phyloP scores from a whole-genome alignment of 2,797 vertebrate genomes.

The Hydrolagus colliei region DNA sequence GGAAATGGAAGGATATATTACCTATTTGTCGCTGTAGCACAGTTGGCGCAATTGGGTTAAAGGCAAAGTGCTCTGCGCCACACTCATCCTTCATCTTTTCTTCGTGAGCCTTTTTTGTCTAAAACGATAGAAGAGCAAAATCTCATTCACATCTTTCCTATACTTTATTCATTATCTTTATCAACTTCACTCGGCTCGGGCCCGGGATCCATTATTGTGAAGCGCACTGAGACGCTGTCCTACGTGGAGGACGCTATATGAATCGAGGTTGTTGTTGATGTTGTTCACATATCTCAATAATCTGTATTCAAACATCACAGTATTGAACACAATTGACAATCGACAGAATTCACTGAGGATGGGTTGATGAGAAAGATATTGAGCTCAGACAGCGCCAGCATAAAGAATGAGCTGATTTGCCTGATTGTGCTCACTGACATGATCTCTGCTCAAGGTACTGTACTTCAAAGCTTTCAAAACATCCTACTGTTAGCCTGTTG shows the following conservation, averaged over 20 bases:
- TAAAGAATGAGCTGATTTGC: too few relatives aligned
- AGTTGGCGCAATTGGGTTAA: constrained; percentile 32
- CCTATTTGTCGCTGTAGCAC: constrained; percentile 38
- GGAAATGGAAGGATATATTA: constrained; percentile 25
- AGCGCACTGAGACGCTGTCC: too few relatives aligned
- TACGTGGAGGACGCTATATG: too few relatives aligned
- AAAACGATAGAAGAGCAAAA: constrained; percentile 1
- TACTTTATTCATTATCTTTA: not conserved
- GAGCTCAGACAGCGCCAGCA: too few relatives aligned
- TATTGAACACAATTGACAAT: not conserved
- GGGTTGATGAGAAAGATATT: too few relatives aligned
- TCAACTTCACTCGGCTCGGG: too few relatives aligned
- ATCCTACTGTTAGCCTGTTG: too few relatives aligned
- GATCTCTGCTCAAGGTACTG: too few relatives aligned
- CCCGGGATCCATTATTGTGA: too few relatives aligned
- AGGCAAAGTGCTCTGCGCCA: constrained; percentile 19
- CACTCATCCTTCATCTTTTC: constrained; percentile 29
- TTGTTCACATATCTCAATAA: not conserved
- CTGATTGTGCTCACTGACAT: too few relatives aligned
- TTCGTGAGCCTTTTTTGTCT: constrained; percentile 17
- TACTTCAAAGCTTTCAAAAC: too few relatives aligned
- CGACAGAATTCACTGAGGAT: not conserved
- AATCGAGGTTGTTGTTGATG: too few relatives aligned
- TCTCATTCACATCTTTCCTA: not conserved
- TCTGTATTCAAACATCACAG: not conserved